A percentile compares a stretch with the other conserved stretches of the same genome.
Evolutionary conservation across 2,888 invertebrate species (phyloP).

Genomic region (Heliconius sara): DNA sequence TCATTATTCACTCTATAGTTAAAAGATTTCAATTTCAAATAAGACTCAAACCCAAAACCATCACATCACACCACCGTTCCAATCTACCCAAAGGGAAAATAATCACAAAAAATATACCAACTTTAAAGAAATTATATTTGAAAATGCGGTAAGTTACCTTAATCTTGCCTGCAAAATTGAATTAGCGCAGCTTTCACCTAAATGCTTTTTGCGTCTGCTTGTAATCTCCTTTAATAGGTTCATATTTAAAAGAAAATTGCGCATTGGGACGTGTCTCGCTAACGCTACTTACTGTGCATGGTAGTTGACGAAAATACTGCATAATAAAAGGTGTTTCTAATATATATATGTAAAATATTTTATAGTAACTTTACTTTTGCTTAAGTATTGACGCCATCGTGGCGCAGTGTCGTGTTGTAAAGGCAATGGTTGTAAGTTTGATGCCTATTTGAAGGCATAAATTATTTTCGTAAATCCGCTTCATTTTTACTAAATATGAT

Average conservation of each 20-base stretch:
- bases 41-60: neutral
- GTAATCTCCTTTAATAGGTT: conserved; percentile 25
- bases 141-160: conserved; percentile 23
- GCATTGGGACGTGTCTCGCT: conserved; percentile 12
- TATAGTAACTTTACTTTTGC: neutral
- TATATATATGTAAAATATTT: neutral
- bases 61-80: neutral
- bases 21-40: neutral
- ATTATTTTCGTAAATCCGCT: too few species aligned
- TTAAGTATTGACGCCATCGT: neutral
- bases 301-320: neutral
- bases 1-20: neutral
- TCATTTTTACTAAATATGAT: too few species aligned
- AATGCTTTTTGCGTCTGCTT: conserved; percentile 26
- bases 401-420: too few species aligned
- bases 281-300: neutral
- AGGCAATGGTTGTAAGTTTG: too few species aligned
- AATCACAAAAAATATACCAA: neutral
- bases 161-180: conserved; percentile 23
- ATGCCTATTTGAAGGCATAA: too few species aligned
- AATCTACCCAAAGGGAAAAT: neutral
- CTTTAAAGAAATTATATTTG: neutral
- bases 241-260: conserved; percentile 28
- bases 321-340: too few species aligned
- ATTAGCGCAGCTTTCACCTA: conserved; percentile 26